Base-by-base conservation (phyloP, 2,797 vertebrate genomes). In the Pterois miles region DNA sequence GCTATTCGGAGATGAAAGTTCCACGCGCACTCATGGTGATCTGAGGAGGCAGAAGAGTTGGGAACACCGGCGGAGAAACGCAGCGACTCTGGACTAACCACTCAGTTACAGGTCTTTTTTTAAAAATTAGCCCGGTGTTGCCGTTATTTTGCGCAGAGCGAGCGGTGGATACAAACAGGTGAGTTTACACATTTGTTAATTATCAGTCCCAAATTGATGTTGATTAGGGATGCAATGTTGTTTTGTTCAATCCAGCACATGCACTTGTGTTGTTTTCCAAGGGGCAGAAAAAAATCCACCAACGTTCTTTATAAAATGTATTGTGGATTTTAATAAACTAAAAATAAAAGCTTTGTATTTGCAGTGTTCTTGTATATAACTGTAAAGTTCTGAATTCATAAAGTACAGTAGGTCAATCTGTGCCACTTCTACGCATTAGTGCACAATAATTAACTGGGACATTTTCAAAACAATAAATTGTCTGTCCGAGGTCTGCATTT, bases 1-100 rank as follows among this genome's bases (percentile, higher is more conserved):
- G 83, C 66, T 92, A 95, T 80, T 94, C 71, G 81, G 84, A 80
- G 86, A 93, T 90, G 91, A 86, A 91, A 91, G 81, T 81, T 91
- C 62, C 73, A 78, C 59, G 83, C 81, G 82, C 75, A 50, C 83
- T 66, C 53, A 92, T 94, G 94, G 90, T 90, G 69, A 50, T 76
- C 67, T 94, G 88, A 93, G 34, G 76, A 75, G 83, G 65, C 64
- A 5, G 40, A 16, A 68, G 56, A 76, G 59, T 65, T 81, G 38
- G 18, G 71, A 66, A 90, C 75, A 71, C 29, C 25, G 38, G 74
- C 54, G 85, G 18, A 84, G 52, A 81, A 64, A 84, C 58, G 3
- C 67, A 68, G 18, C 7, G 34, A 48, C 43, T 80, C 64, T 88
- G 87, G 88, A 90, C 27, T n/a, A 56, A 78, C 27, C 27, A 8